A percentile compares a stretch with the other conserved stretches of the same genome.
Evolutionary conservation across 2,888 invertebrate species (phyloP).

Genomic region (Leptinotarsa peninsularis): DNA sequence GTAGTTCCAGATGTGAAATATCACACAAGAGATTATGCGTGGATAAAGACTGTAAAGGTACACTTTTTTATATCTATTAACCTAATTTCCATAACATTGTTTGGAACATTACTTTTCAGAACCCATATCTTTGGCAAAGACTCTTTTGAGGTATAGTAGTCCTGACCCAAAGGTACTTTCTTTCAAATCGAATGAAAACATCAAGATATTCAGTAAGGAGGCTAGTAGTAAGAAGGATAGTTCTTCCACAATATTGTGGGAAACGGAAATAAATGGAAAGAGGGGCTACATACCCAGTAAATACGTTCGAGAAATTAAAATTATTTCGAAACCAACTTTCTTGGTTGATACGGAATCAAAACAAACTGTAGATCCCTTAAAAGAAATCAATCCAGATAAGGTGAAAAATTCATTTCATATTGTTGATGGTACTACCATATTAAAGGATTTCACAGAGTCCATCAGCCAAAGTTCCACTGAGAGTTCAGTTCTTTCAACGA

Average conservation of each 20-base stretch:
- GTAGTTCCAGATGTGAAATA: conserved; percentile 64
- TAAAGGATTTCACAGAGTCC: conserved; percentile 52
- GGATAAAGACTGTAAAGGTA: conserved; percentile 79
- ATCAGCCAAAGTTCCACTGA: conserved; percentile 46
- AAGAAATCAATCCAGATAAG: conserved; percentile 44
- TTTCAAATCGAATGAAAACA: conserved; percentile 71
- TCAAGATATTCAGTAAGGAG: conserved; percentile 78
- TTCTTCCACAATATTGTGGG: conserved; percentile 73
- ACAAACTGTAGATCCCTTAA: conserved; percentile 38
- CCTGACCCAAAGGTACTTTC: conserved; percentile 72
- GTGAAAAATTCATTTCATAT: conserved; percentile 65
- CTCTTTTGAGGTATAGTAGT: conserved; percentile 71
- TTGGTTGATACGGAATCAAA: conserved; percentile 66
- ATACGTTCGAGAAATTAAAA: conserved; percentile 73
- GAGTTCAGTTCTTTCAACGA: conserved; percentile 43
- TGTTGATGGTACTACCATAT: conserved; percentile 78
- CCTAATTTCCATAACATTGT: conserved; percentile 17
- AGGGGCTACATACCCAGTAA: conserved; percentile 75
- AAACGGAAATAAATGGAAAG: conserved; percentile 75
- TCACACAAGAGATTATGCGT: conserved; percentile 79
- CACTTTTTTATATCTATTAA: conserved; percentile 45
- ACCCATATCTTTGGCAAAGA: conserved; percentile 74
- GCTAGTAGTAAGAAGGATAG: conserved; percentile 81
- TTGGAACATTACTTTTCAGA: conserved; percentile 43
- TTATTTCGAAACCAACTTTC: conserved; percentile 63